These are phyloP conservation scores for Drosophila virilis DNA, from an alignment of 1,140 invertebrate genomes.

Conservation along the genomic window DNA sequence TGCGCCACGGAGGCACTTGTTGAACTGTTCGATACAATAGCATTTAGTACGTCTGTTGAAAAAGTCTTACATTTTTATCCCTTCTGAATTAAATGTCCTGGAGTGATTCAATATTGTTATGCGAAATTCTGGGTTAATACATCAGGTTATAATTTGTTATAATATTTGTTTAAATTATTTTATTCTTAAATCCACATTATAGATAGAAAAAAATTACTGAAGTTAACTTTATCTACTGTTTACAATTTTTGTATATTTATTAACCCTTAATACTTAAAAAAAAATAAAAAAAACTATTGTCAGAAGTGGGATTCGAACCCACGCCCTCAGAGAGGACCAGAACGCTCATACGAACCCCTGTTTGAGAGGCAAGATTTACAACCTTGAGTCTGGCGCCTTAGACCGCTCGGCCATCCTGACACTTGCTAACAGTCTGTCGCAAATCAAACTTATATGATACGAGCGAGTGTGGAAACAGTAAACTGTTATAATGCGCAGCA, in stretches of 20 bases:
- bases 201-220: too few species aligned
- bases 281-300: constrained; percentile 84
- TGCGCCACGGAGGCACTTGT: constrained; percentile 85
- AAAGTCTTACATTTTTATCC: background rate
- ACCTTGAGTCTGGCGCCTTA: constrained; percentile 90
- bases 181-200: too few species aligned
- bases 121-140: too few species aligned
- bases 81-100: too few species aligned
- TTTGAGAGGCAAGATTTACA: constrained; percentile 37
- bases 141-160: too few species aligned
- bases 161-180: too few species aligned
- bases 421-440: constrained; percentile 21
- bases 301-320: constrained; percentile 95
- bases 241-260: too few species aligned
- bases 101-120: too few species aligned
- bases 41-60: background rate
- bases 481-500: background rate
- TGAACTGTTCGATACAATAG: background rate
- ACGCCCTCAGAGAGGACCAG: constrained; percentile 93
- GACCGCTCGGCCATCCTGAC: constrained; percentile 89
- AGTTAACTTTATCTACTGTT: too few species aligned
- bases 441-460: constrained; percentile 12
- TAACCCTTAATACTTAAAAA: background rate
- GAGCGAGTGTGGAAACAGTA: background rate
- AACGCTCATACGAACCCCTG: constrained; percentile 85